These are phyloP conservation scores for Entomobrya proxima DNA, from an alignment of 2,888 invertebrate genomes.

Conservation along the genomic window DNA sequence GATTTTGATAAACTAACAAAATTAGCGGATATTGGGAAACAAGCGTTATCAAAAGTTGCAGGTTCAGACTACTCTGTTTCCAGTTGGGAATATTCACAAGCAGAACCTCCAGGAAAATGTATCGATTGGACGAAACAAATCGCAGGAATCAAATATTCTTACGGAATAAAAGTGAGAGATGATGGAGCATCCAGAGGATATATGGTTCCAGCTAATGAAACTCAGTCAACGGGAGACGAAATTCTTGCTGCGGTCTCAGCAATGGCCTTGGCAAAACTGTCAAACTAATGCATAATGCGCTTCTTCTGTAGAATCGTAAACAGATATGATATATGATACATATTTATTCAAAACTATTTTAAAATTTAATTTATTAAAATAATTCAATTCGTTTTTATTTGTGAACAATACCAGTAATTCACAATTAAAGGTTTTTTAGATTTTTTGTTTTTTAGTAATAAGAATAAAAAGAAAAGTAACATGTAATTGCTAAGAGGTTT, in stretches of 20 bases:
- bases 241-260: slow-evolving; percentile 75
- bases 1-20: slow-evolving; percentile 76
- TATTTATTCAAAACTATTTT: background rate
- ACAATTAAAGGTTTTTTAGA: no score
- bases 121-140: slow-evolving; percentile 74
- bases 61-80: slow-evolving; percentile 69
- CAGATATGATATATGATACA: background rate
- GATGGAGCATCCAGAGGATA: slow-evolving; percentile 78
- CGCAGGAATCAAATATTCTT: slow-evolving; percentile 78
- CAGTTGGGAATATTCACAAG: slow-evolving; percentile 45
- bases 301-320: background rate
- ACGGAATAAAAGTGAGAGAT: slow-evolving; percentile 79
- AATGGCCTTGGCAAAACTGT: slow-evolving; percentile 71
- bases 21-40: slow-evolving; percentile 76
- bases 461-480: no score
- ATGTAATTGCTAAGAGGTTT: no score
- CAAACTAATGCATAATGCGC: background rate
- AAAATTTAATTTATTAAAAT: no score
- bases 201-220: slow-evolving; percentile 77
- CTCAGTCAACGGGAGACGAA: slow-evolving; percentile 76
- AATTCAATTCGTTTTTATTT: no score
- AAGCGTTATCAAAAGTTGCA: slow-evolving; percentile 75
- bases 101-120: slow-evolving; percentile 76
- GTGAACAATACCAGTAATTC: no score
- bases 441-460: no score